phyloP scores from a whole-genome alignment of 2,888 invertebrate genomes.

The Myopa tessellatipennis region DNA sequence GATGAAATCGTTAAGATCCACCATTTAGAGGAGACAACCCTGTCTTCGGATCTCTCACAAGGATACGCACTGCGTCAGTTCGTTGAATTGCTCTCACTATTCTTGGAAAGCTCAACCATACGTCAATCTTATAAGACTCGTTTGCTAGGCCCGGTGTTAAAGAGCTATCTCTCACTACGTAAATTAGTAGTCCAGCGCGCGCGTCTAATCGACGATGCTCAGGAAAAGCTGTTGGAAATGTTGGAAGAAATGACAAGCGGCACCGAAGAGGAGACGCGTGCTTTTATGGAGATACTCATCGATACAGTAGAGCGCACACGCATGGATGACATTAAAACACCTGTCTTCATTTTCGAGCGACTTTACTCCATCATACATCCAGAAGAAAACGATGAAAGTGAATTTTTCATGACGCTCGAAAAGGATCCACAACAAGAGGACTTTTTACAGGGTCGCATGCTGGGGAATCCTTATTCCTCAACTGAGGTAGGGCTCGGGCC shows the following conservation, averaged over 20 bases:
- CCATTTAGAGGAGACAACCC: slow-evolving; percentile 88
- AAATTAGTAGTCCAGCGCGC: slow-evolving; percentile 94
- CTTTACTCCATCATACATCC: slow-evolving; percentile 97
- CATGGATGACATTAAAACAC: slow-evolving; percentile 92
- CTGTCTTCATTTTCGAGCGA: slow-evolving; percentile 97
- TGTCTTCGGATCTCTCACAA: slow-evolving; percentile 94
- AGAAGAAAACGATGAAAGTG: slow-evolving; percentile 96
- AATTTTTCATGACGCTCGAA: slow-evolving; percentile 95
- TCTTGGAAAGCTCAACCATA: slow-evolving; percentile 88
- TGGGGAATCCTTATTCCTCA: slow-evolving; percentile 97
- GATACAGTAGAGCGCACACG: slow-evolving; percentile 94
- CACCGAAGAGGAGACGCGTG: slow-evolving; percentile 94
- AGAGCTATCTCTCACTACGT: slow-evolving; percentile 91
- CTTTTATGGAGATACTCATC: slow-evolving; percentile 97
- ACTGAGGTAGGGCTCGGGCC: slow-evolving; percentile 95
- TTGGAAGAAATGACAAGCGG: slow-evolving; percentile 96
- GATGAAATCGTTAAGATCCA: slow-evolving; percentile 90
- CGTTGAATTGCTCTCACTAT: slow-evolving; percentile 87
- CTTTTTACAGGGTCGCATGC: slow-evolving; percentile 94
- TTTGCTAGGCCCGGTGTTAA: slow-evolving; percentile 79
- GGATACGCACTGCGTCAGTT: slow-evolving; percentile 92
- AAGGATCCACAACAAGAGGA: slow-evolving; percentile 99
- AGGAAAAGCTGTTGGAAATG: slow-evolving; percentile 91
- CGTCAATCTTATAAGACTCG: slow-evolving; percentile 90
- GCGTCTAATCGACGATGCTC: slow-evolving; percentile 94